phyloP scores from a whole-genome alignment of 2,797 vertebrate genomes.

The Oreochromis mossambicus region DNA sequence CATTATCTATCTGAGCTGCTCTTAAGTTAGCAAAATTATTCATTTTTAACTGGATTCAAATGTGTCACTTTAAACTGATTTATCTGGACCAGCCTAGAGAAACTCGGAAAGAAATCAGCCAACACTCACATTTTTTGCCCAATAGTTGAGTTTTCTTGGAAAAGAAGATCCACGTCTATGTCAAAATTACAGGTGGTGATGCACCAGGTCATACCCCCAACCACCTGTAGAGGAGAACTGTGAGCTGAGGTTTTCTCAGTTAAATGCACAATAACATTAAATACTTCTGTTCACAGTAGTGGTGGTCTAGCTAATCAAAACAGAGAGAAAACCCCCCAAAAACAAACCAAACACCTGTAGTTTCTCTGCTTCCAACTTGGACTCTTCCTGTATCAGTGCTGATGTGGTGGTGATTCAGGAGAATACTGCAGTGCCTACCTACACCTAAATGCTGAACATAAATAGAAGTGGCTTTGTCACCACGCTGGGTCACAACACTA shows the following conservation, averaged over 20 bases:
- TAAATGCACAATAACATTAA: not conserved
- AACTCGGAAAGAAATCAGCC: not conserved
- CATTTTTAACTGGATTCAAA: not conserved
- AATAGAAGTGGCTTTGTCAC: not conserved
- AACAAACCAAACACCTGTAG: not conserved
- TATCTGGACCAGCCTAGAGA: not conserved
- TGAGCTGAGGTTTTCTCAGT: not conserved
- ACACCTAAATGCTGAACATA: not conserved
- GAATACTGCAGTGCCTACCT: not conserved
- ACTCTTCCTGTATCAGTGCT: not conserved
- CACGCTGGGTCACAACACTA: not conserved
- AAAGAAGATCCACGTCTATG: constrained; percentile 93
- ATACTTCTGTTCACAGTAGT: fast-evolving
- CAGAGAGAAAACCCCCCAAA: not conserved
- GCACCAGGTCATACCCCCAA: constrained; percentile 98
- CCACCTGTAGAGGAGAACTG: constrained; percentile 78
- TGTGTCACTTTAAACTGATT: not conserved
- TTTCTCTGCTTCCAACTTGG: not conserved
- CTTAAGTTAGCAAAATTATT: not conserved
- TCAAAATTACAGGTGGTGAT: constrained; percentile 97
- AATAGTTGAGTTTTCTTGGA: constrained; percentile 98
- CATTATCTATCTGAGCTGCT: not conserved
- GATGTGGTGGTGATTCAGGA: not conserved
- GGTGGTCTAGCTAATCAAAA: not conserved
- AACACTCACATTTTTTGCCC: constrained; percentile 94